Percentiles rank a stretch among this genome's conserved stretches.
Conservation (phyloP, 1,140 invertebrate species). For the Homarus americanus region DNA sequence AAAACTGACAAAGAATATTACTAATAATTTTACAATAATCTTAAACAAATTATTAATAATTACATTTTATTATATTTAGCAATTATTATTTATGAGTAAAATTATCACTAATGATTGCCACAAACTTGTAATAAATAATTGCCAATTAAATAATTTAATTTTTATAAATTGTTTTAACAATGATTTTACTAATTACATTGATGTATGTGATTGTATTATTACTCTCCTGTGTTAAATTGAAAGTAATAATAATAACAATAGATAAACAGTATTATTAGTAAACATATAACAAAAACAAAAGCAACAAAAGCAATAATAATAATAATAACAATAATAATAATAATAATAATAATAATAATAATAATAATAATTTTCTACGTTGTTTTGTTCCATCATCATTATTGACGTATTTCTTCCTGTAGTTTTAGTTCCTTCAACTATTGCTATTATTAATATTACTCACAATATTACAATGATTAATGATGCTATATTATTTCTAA, state of each 20-base stretch:
- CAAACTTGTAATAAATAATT: not conserved
- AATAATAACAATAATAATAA: slow-evolving; percentile 43
- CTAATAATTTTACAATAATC: too few relatives aligned
- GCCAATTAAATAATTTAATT: not conserved
- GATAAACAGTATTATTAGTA: not conserved
- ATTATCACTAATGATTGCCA: too few relatives aligned
- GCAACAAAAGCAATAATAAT: slow-evolving; percentile 16
- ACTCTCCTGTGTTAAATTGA: not conserved
- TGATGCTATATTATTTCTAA: not conserved
- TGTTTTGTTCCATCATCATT: not conserved
- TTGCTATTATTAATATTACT: slow-evolving; percentile 5
- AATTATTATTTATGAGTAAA: too few relatives aligned
- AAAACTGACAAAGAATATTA: too few relatives aligned
- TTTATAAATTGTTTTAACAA: not conserved
- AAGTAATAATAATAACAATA: slow-evolving; percentile 7
- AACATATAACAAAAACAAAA: slow-evolving; percentile 28
- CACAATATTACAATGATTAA: not conserved
- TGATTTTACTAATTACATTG: not conserved
- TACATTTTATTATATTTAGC: too few relatives aligned
- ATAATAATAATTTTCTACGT: not conserved
- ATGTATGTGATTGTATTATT: not conserved
- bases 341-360: not conserved
- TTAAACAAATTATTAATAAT: too few relatives aligned
- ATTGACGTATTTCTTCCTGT: too few relatives aligned
- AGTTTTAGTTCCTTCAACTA: too few relatives aligned